A percentile compares a stretch with the other conserved stretches of the same genome.
Conservation (phyloP, 2,797 vertebrate genomes). For the Sebastes kiyomatsui region DNA sequence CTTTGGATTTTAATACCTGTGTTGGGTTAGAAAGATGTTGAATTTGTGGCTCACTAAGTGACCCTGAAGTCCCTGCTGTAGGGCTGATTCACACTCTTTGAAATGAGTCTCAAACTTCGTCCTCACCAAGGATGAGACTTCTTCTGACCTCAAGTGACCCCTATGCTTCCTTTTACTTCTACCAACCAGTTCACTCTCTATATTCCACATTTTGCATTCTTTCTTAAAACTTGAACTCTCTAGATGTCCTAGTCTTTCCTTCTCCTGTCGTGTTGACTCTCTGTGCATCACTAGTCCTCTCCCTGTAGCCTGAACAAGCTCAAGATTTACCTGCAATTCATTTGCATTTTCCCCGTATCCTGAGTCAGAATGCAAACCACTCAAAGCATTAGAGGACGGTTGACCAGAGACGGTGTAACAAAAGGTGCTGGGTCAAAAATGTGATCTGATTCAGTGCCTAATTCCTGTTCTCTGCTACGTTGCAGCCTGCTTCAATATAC, state of each 20-base stretch:
- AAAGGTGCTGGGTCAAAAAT: slow-evolving; percentile 2
- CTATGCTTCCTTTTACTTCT: background rate
- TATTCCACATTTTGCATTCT: background rate
- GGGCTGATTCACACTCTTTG: slow-evolving; percentile 6
- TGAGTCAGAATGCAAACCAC: slow-evolving; percentile 40
- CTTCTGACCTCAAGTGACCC: background rate
- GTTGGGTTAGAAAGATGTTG: slow-evolving; percentile 17
- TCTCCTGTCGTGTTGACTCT: background rate
- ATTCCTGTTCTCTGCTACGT: background rate
- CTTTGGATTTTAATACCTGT: slow-evolving; percentile 37
- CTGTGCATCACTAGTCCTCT: background rate
- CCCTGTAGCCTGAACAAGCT: background rate
- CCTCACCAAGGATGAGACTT: background rate
- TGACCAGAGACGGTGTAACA: background rate
- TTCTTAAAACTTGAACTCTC: background rate
- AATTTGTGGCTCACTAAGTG: slow-evolving; percentile 22
- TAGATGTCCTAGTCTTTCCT: background rate
- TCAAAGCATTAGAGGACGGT: background rate
- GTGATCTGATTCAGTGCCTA: background rate
- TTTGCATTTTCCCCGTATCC: slow-evolving; percentile 25
- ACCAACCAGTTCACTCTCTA: background rate
- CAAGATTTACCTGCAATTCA: slow-evolving; percentile 47
- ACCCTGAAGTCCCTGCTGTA: slow-evolving; percentile 17
- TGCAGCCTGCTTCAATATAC: background rate
- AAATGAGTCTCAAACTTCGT: background rate